These are phyloP conservation scores for Leptinotarsa undecemlineata DNA, from an alignment of 1,140 invertebrate species.

Conservation along the genomic window DNA sequence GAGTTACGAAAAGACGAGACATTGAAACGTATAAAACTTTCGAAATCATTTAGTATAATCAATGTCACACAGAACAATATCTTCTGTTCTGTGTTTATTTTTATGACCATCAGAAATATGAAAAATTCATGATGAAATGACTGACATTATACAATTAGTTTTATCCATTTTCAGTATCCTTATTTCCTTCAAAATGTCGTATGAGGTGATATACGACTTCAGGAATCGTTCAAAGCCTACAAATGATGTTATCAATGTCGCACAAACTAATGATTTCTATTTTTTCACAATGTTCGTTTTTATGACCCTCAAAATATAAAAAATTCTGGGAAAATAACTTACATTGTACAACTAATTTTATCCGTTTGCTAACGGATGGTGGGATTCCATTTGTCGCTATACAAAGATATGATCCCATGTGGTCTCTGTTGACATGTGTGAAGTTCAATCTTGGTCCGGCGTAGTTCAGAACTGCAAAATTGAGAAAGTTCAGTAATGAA, in stretches of 20 bases:
- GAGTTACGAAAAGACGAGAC: no score
- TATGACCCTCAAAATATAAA: neutral
- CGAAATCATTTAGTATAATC: no score
- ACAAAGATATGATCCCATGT: slow-evolving; percentile 90
- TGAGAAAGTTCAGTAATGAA: neutral
- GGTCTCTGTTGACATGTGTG: slow-evolving; percentile 79
- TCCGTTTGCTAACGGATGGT: slow-evolving; percentile 84
- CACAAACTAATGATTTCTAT: no score
- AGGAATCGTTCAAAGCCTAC: no score
- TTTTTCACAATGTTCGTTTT: no score
- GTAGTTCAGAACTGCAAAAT: slow-evolving; percentile 64
- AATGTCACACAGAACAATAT: no score
- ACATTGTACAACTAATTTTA: slow-evolving; percentile 87
- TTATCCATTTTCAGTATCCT: slow-evolving; percentile 71
- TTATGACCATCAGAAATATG: neutral
- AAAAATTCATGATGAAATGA: slow-evolving; percentile 35
- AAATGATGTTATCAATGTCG: no score
- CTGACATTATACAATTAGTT: slow-evolving; percentile 87
- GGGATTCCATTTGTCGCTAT: slow-evolving; percentile 85
- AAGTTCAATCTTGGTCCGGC: slow-evolving; percentile 77
- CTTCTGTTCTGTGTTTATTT: no score
- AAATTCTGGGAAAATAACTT: slow-evolving; percentile 57
- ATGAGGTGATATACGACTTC: no score
- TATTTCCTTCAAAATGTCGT: no score
- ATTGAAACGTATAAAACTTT: no score